These are phyloP conservation scores for Circaetus gallicus DNA, from an alignment of 2,113 vertebrate genomes.

Conservation along the genomic window DNA sequence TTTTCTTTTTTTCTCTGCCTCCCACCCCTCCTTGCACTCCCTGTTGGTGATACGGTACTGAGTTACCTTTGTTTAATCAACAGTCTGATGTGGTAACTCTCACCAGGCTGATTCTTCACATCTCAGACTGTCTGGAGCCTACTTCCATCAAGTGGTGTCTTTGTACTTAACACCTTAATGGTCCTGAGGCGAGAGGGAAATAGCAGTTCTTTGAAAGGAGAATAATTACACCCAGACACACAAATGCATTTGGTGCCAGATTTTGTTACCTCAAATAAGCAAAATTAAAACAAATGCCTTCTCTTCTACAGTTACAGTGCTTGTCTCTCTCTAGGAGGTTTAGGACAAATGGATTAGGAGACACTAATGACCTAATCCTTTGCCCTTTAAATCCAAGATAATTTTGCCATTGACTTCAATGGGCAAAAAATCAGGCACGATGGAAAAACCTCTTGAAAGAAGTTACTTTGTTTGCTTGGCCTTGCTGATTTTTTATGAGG, in stretches of 20 bases:
- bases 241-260: constrained; percentile 78
- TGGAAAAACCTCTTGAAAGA: background rate
- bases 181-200: constrained; percentile 61
- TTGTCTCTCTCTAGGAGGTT: constrained; percentile 38
- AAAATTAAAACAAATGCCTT: constrained; percentile 76
- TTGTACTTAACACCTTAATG: constrained; percentile 81
- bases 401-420: background rate
- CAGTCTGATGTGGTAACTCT: constrained; percentile 63
- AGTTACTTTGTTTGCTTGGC: background rate
- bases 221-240: constrained; percentile 74
- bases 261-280: constrained; percentile 77
- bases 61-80: constrained; percentile 73
- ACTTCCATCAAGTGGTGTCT: constrained; percentile 65
- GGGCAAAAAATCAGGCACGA: background rate
- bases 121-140: constrained; percentile 83
- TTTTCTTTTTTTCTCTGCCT: background rate
- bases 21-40: background rate
- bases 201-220: constrained; percentile 59
- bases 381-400: constrained; percentile 17
- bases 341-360: constrained; percentile 54
- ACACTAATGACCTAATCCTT: constrained; percentile 26
- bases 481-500: background rate
- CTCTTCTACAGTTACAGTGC: constrained; percentile 70
- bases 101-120: constrained; percentile 57
- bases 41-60: background rate